Evolutionary conservation across 2,113 vertebrate genomes (phyloP), one percentile per base, ranked within the genome.

Genomic region (Clarias gariepinus): DNA sequence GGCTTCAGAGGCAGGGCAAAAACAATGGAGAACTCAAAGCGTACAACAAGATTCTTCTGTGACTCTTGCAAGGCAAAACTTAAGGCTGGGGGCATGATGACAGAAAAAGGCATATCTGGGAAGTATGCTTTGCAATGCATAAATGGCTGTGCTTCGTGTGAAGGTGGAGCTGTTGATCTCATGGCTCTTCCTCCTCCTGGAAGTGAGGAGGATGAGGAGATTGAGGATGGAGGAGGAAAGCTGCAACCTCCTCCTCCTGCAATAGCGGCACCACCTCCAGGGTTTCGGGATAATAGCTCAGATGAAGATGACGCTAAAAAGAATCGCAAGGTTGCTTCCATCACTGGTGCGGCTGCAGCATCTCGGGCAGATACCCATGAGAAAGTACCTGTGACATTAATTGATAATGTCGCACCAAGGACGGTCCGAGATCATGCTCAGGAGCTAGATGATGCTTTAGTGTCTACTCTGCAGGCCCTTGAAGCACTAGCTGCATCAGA

Each of bases 401-500:
- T 99, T 74, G 97, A 99, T 93, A 97, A 87, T 0, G 96, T 99
- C 89, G 93, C 97, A 81, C 97, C 97, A 0, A 95, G 97, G 91
- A 99, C 98, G 0, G 98, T 99, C 61, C 93, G 96, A 88, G 98
- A 99, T 92, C 98, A 98, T 69, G 98, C 98, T 89, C 97, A 97
- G 91, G 98, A 99, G 93, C 95, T 99, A 90, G 98, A 99, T 3
- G 98, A 99, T 91, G 98, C 98, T 81, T 93, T 99, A 89, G 98
- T 99, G 90, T 99, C 98, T 88, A 99, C 98, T 78, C 95, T 99
- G 88, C 98, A 99, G 91, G 98, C 98, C 0, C 94, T 99, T 89
- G 98, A 99, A 93, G 98, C 98, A 82, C 94, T 99, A 92, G 98
- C 98, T 93, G 98, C 97, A 86, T 98, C 98, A 76, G 98, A 99